Conservation (phyloP, 2,888 invertebrate species). For the Subacronicta megacephala region DNA sequence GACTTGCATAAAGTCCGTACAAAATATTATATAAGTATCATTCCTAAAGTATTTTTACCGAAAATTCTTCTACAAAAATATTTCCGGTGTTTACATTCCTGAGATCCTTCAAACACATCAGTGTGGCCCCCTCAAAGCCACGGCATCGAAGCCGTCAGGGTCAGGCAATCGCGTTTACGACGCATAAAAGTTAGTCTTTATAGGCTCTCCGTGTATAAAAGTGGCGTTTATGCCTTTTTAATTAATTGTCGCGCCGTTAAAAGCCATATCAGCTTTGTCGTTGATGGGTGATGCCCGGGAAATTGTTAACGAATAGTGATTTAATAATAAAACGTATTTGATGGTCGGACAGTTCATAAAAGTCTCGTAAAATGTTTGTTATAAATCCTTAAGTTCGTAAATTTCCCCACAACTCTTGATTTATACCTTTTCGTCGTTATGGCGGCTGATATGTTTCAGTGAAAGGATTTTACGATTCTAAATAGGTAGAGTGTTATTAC, state of each 20-base stretch:
- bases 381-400: constrained; percentile 68
- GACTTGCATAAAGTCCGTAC: no score
- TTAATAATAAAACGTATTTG: constrained; percentile 84
- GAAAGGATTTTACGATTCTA: constrained; percentile 40
- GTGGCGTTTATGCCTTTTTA: constrained; percentile 89
- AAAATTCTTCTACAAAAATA: constrained; percentile 39
- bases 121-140: constrained; percentile 65
- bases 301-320: constrained; percentile 86
- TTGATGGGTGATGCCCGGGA: constrained; percentile 81
- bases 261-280: constrained; percentile 85
- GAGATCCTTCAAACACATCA: constrained; percentile 65
- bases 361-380: constrained; percentile 75
- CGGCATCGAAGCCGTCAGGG: constrained; percentile 80
- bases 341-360: constrained; percentile 82
- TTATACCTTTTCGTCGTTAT: constrained; percentile 54
- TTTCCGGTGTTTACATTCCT: constrained; percentile 67
- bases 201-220: constrained; percentile 88
- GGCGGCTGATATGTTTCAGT: constrained; percentile 39
- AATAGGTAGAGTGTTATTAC: constrained; percentile 30
- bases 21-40: no score
- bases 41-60: neutral
- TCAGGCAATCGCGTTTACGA: constrained; percentile 89
- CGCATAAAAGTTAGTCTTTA: constrained; percentile 90
- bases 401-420: constrained; percentile 61
- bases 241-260: constrained; percentile 88